Base-by-base conservation (phyloP, 2,797 vertebrate genomes). In the Semaprochilodus insignis region DNA sequence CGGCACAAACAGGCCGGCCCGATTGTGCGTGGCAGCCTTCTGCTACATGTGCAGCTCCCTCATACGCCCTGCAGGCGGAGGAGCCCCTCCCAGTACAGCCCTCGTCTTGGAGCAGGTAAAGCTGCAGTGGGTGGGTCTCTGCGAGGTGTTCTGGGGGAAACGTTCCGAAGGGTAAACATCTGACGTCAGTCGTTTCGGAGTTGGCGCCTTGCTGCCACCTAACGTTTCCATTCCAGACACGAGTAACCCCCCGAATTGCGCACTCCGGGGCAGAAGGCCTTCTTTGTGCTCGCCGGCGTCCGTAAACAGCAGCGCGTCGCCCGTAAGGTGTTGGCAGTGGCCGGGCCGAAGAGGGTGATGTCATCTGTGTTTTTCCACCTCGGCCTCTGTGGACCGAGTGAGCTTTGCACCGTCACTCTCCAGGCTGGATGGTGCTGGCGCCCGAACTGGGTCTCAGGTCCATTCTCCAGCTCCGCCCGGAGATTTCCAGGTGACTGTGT, bases 291-390 rank as follows among this genome's bases (percentile, higher is more conserved):
- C 74, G 57, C 40, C 52, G 88, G 84, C 66, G 81, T 85, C 89
- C 86, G 85, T 83, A 92, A 93, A 93, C 89, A 91, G 83, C 67
- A 89, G 83, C 80, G 54, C 85, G 91, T 90, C 88, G 92, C 88
- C 86, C 70, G 80, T 69, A 82, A 88, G 90, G 90, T 91, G 92
- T 87, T 71, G 74, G 82, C 73, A 51, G 34, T 34, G 21, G 63
- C 63, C 31, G 54, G 25, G 71, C 57, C 62, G 27, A 25, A 31
- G 80, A 85, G 6, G 60, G 44, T 94, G 94, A 94, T 91, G 94
- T 94, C 93, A 95, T 86, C 80, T 77, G 60, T 88, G 78, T 85
- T 91, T 94, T 94, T 93, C 91, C 91, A 91, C 85, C 69, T 83
- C 69, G 65, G 40, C 40, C 40, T 44, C 40, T 44, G 40, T 10